phyloP scores from a whole-genome alignment of 2,888 invertebrate genomes.

The Hirtodrosophila duncani region DNA sequence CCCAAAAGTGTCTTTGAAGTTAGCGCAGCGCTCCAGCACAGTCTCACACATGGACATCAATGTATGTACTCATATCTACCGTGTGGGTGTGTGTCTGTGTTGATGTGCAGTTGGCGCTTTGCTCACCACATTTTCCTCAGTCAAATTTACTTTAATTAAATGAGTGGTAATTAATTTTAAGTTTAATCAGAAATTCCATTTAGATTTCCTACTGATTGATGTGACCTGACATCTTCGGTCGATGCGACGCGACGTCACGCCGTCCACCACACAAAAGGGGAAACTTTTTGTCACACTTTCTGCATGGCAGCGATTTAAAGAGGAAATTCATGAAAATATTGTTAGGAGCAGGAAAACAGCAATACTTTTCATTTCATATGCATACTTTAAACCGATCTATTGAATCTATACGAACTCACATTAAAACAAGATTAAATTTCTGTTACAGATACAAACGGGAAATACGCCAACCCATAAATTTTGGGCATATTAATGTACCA shows the following conservation, averaged over 20 bases:
- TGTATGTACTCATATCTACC: slow-evolving; percentile 4
- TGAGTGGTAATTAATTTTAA: slow-evolving; percentile 78
- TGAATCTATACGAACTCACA: not conserved
- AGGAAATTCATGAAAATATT: too few species aligned
- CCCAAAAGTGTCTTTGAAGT: slow-evolving; percentile 45
- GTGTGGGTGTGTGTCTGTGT: slow-evolving; percentile 3
- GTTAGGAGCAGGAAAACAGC: not conserved
- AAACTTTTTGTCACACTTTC: slow-evolving; percentile 31
- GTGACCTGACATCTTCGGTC: slow-evolving; percentile 66
- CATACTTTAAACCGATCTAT: too few species aligned
- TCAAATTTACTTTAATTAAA: slow-evolving; percentile 78
- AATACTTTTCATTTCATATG: too few species aligned
- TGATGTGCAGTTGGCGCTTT: slow-evolving; percentile 26
- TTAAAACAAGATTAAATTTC: slow-evolving; percentile 1
- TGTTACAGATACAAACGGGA: too few species aligned
- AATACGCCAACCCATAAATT: too few species aligned
- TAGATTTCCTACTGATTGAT: slow-evolving; percentile 75
- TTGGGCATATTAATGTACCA: too few species aligned
- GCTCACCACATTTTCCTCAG: slow-evolving; percentile 61
- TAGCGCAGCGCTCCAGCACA: slow-evolving; percentile 13
- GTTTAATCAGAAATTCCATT: slow-evolving; percentile 78
- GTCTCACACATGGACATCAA: not conserved
- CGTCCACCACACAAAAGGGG: slow-evolving; percentile 17
- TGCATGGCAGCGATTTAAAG: not conserved
- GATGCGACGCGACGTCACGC: slow-evolving; percentile 47